These are phyloP conservation scores for Caenorhabditis auriculariae DNA, from an alignment of 2,888 invertebrate genomes.

Conservation along the genomic window DNA sequence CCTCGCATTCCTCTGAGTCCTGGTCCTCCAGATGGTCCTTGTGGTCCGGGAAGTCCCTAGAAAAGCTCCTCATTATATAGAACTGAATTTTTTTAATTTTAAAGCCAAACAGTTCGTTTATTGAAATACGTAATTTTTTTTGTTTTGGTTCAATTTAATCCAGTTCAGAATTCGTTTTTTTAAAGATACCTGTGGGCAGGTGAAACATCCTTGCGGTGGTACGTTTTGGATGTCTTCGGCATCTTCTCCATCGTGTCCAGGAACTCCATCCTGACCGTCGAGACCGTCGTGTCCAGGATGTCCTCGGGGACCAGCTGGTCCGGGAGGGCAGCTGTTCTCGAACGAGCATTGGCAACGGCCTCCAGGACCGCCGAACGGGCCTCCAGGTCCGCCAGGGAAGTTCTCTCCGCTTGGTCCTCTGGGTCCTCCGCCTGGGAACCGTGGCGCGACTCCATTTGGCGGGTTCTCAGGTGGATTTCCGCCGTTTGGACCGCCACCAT, in stretches of 20 bases:
- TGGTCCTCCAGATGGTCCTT: constrained; percentile 44
- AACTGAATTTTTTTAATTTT: too few species aligned
- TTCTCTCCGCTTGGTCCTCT: constrained; percentile 15
- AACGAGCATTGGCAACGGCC: constrained; percentile 43
- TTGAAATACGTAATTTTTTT: too few species aligned
- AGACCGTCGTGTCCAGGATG: constrained; percentile 38
- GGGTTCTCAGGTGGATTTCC: constrained; percentile 2
- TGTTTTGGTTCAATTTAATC: too few species aligned
- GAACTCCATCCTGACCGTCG: constrained; percentile 48
- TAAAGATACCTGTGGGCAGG: constrained; percentile 36
- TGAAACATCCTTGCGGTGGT: constrained; percentile 54
- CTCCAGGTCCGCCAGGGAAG: too few species aligned
- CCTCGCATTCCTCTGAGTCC: constrained; percentile 58
- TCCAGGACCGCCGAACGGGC: too few species aligned
- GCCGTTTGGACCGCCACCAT: too few species aligned
- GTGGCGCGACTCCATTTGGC: neutral
- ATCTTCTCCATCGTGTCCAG: constrained; percentile 49
- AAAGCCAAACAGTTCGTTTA: too few species aligned
- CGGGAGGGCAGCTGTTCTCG: constrained; percentile 54
- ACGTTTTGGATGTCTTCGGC: constrained; percentile 53
- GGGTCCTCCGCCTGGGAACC: constrained; percentile 6
- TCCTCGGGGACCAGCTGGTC: constrained; percentile 45
- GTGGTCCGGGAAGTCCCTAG: constrained; percentile 43
- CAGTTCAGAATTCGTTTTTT: neutral
- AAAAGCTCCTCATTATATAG: constrained; percentile 29